Conservation (phyloP, 2,113 vertebrate genomes). For the Notarius lentiginosus region DNA sequence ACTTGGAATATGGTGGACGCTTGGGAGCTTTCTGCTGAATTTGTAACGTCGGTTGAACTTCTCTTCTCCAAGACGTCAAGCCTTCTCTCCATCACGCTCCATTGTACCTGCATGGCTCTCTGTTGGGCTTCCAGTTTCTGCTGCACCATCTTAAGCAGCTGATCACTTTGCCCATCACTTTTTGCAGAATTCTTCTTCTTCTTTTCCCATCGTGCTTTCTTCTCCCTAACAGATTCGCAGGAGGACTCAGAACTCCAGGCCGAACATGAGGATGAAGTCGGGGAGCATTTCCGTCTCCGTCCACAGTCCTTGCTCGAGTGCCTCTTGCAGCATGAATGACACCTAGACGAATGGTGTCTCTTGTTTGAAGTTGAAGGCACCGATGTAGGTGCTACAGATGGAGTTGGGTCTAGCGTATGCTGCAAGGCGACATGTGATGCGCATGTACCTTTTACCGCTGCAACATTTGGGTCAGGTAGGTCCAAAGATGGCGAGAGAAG, state of each 20-base stretch:
- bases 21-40: not conserved
- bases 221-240: slow-evolving; percentile 27
- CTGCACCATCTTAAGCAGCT: slow-evolving; percentile 51
- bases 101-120: slow-evolving; percentile 51
- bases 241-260: slow-evolving; percentile 48
- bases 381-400: slow-evolving; percentile 5
- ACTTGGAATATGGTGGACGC: slow-evolving; percentile 30
- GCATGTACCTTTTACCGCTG: slow-evolving; percentile 16
- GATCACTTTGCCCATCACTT: slow-evolving; percentile 15
- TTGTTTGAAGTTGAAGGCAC: slow-evolving; percentile 35
- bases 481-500: slow-evolving; percentile 48
- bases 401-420: slow-evolving; percentile 39
- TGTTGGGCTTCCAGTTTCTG: slow-evolving; percentile 56
- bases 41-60: not conserved
- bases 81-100: slow-evolving; percentile 52
- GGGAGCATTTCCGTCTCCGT: slow-evolving; percentile 31
- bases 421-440: slow-evolving; percentile 40
- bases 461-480: slow-evolving; percentile 19
- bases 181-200: slow-evolving; percentile 5
- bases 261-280: slow-evolving; percentile 37
- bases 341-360: slow-evolving; percentile 35
- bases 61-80: slow-evolving; percentile 52
- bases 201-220: slow-evolving; percentile 27
- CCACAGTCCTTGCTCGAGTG: slow-evolving; percentile 27
- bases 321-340: slow-evolving; percentile 24